Evolutionary conservation across 1,140 invertebrate species (phyloP).

Genomic region (Ridgeia piscesae): DNA sequence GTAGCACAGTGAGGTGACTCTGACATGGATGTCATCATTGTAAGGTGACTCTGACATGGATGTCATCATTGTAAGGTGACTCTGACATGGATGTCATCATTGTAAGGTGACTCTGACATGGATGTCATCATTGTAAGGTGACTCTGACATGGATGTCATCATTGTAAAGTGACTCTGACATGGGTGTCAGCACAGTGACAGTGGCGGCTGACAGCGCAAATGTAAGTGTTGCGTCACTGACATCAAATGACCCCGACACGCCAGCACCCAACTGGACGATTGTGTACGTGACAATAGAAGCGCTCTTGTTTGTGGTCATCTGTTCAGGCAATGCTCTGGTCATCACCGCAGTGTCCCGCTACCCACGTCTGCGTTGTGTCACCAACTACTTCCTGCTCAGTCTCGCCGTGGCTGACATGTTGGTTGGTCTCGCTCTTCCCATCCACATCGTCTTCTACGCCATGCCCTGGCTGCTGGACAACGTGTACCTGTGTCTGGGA

Average conservation of each 20-base stretch:
- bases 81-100: too few species aligned
- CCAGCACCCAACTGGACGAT: neutral
- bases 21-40: too few species aligned
- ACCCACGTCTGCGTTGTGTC: constrained; percentile 73
- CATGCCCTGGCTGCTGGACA: neutral
- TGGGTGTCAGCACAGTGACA: neutral
- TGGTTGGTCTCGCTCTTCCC: constrained; percentile 82
- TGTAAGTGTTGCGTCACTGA: neutral
- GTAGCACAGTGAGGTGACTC: too few species aligned
- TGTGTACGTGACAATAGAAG: neutral
- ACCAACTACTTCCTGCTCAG: constrained; percentile 85
- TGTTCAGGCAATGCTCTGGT: constrained; percentile 73
- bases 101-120: too few species aligned
- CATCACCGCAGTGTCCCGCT: constrained; percentile 76
- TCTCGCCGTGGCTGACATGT: constrained; percentile 79
- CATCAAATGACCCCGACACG: neutral
- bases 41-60: too few species aligned
- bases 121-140: too few species aligned
- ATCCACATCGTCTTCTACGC: constrained; percentile 70
- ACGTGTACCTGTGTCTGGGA: neutral
- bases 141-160: too few species aligned
- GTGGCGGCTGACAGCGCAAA: neutral
- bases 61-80: too few species aligned
- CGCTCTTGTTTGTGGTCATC: constrained; percentile 8
- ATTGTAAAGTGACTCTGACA: neutral